A percentile compares a stretch with the other conserved stretches of the same genome.
Evolutionary conservation across 2,113 vertebrate genomes (phyloP).

Genomic region (Ceyx cyanopectus): DNA sequence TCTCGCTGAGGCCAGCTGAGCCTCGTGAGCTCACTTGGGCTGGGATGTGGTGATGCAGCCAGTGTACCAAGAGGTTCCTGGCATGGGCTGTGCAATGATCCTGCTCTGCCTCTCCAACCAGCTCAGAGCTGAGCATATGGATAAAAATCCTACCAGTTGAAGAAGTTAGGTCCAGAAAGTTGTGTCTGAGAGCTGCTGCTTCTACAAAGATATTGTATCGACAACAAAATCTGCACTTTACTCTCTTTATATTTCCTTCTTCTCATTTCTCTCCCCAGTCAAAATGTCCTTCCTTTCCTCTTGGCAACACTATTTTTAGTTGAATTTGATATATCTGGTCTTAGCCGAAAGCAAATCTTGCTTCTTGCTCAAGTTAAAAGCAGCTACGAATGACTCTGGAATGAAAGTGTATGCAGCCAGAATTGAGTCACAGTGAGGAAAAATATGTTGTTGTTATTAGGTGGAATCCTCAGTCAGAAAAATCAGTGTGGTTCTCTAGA

Average conservation of each 20-base stretch:
- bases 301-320: neutral
- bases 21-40: constrained; percentile 57
- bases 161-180: neutral
- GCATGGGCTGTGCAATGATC: neutral
- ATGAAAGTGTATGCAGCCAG: neutral
- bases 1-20: constrained; percentile 16
- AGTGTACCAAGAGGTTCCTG: constrained; percentile 64
- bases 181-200: neutral
- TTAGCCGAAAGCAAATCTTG: neutral
- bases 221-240: neutral
- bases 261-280: neutral
- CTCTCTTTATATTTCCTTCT: neutral
- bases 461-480: neutral
- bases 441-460: neutral
- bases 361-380: constrained; percentile 20
- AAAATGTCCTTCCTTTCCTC: constrained; percentile 26
- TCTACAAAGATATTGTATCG: neutral
- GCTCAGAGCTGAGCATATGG: rapidly evolving
- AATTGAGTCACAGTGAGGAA: neutral
- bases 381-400: neutral
- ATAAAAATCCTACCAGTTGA: neutral
- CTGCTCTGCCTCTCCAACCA: neutral
- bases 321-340: constrained; percentile 36
- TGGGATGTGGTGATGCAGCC: neutral
- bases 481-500: neutral